Evolutionary conservation across 2,113 vertebrate species (phyloP).

Genomic region (Gracilinanus agilis): DNA sequence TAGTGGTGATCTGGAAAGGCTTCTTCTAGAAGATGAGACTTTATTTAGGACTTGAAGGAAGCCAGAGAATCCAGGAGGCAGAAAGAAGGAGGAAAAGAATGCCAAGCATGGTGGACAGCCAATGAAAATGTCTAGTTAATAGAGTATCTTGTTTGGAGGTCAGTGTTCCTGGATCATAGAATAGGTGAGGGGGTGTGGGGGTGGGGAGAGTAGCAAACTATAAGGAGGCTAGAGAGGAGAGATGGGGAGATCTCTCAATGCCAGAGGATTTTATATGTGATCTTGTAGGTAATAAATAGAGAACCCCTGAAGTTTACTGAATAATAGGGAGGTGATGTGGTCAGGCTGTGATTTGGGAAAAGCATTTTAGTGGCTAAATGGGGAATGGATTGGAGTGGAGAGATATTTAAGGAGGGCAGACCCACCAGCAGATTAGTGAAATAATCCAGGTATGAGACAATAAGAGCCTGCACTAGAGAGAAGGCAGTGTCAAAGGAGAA

Average conservation of each 20-base stretch:
- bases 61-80: neutral
- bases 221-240: neutral
- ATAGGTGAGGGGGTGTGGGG: too few species aligned
- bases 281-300: neutral
- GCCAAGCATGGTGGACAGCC: neutral
- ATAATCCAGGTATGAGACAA: neutral
- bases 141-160: neutral
- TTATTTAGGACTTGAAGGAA: neutral
- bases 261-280: neutral
- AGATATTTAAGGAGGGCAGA: neutral
- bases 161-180: neutral
- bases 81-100: neutral
- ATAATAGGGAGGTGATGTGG: neutral
- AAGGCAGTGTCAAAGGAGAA: neutral
- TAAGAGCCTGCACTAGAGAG: neutral
- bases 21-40: neutral
- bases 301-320: neutral
- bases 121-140: neutral
- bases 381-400: neutral
- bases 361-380: neutral
- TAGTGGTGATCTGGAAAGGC: neutral
- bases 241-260: neutral
- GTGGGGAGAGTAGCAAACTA: neutral
- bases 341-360: neutral
- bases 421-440: neutral